Evolutionary conservation across 2,113 vertebrate genomes (phyloP).

Genomic region (Chaetops frenatus): DNA sequence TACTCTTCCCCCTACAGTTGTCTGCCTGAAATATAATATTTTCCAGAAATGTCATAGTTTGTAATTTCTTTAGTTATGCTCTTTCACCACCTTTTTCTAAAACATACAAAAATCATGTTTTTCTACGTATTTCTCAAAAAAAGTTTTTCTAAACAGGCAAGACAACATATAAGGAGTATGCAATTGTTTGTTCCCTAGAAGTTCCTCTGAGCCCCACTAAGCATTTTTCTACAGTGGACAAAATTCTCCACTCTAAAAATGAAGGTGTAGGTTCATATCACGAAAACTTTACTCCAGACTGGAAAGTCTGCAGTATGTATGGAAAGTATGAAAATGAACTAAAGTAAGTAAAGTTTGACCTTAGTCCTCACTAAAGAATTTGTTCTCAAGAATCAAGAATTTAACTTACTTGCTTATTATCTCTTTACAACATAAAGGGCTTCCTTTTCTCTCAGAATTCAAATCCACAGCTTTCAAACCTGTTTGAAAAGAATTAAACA

Average conservation of each 20-base stretch:
- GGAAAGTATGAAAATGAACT: background rate
- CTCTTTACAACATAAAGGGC: slow-evolving; percentile 20
- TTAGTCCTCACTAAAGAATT: background rate
- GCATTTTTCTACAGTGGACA: background rate
- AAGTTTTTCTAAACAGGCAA: background rate
- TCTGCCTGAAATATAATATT: background rate
- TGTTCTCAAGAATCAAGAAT: background rate
- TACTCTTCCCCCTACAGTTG: background rate
- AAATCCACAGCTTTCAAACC: slow-evolving; percentile 62
- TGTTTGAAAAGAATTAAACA: slow-evolving; percentile 11
- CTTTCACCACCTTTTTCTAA: background rate
- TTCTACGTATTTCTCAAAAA: background rate
- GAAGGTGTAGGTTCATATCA: background rate
- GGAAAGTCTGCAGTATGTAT: background rate
- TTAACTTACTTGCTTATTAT: slow-evolving; percentile 54
- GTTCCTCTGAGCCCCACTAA: background rate
- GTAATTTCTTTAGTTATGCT: background rate
- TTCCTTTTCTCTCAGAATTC: slow-evolving; percentile 49
- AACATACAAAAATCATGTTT: background rate
- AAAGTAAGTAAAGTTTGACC: background rate
- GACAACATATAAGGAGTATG: background rate
- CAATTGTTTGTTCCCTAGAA: background rate
- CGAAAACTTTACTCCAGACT: background rate
- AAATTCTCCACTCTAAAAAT: background rate
- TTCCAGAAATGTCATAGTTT: background rate